Base-by-base conservation (phyloP, 2,888 invertebrate genomes). In the Coenonympha arcania region DNA sequence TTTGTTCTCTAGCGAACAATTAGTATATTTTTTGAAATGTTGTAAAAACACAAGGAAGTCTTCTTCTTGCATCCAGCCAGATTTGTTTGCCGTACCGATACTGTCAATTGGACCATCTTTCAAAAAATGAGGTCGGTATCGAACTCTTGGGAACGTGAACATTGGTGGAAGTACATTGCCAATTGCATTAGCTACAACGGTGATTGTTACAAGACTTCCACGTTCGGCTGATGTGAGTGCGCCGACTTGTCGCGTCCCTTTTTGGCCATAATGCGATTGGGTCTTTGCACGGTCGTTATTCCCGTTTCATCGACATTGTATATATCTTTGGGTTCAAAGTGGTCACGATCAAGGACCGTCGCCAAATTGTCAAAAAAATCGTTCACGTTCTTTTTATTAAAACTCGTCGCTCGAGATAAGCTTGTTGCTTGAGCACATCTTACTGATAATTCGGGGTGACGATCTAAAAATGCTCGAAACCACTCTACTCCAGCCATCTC, bases 281-380 rank as follows among this genome's bases (percentile, higher is more conserved):
- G 71, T 52, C 63, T 71, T 50, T 75, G 71, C 3, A 78, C 76
- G 3, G 74, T 72, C 3, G 73, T 71, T 1, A 75, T 56, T 0
- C 71, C 75, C 1, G 70, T 67, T 57, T 77, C 70, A 45, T 75
- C 74, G 15, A 69, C 51, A 54, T 79, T 78, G 56, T 60, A 78
- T 36, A 78, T 73, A 55, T 73, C 62, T 30, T 61, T 55, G 24
- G 47, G 44, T 31, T 50, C 41, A 28, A 52, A 52, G 42, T 46
- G 43, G 16, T 50, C 3, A 34, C 34, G 36, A 13, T 41, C 30
- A 13, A 45, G n/a, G 33, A 45, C 36, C 11, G 34, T 9, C 18
- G 45, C 48, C 39, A 42, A 52, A 46, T 51, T 51, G 20, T 50
- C 30, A 37, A 47, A 47, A 47, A 45, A 36, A 36, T 36, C 4